Evolutionary conservation across 2,113 vertebrate genomes (phyloP).

Genomic region (Archilochus colubris): DNA sequence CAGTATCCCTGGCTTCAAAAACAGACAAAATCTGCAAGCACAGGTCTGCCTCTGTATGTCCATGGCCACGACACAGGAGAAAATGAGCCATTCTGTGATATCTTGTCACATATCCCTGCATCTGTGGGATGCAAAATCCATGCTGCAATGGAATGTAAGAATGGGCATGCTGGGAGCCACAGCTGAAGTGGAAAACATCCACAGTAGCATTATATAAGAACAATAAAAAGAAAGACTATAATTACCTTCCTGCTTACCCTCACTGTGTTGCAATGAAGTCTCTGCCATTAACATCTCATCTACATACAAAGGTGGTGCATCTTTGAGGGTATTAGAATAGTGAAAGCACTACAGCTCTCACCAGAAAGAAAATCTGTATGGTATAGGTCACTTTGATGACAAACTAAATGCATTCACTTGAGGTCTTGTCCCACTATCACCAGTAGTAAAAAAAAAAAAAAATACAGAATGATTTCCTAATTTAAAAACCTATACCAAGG

Average conservation of each 20-base stretch:
- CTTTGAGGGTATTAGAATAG: neutral
- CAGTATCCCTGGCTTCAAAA: neutral
- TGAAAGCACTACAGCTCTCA: neutral
- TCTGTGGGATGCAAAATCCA: neutral
- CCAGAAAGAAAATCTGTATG: neutral
- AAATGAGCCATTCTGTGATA: neutral
- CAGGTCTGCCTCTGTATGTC: neutral
- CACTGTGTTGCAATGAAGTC: neutral
- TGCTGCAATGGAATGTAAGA: neutral
- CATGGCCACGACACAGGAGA: neutral
- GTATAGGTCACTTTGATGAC: neutral
- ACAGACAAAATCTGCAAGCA: neutral
- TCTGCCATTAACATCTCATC: neutral
- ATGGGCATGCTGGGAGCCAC: neutral
- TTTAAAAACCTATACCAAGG: neutral
- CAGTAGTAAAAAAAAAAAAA: neutral
- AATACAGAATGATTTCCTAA: neutral
- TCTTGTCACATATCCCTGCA: neutral
- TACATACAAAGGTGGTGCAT: neutral
- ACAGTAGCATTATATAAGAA: neutral
- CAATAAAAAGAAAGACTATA: slow-evolving; percentile 30
- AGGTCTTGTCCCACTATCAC: neutral
- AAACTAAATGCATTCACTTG: neutral
- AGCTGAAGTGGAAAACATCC: neutral
- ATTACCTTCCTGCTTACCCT: slow-evolving; percentile 29